These are phyloP conservation scores for Brenthis ino DNA, from an alignment of 2,888 invertebrate species.

Conservation along the genomic window DNA sequence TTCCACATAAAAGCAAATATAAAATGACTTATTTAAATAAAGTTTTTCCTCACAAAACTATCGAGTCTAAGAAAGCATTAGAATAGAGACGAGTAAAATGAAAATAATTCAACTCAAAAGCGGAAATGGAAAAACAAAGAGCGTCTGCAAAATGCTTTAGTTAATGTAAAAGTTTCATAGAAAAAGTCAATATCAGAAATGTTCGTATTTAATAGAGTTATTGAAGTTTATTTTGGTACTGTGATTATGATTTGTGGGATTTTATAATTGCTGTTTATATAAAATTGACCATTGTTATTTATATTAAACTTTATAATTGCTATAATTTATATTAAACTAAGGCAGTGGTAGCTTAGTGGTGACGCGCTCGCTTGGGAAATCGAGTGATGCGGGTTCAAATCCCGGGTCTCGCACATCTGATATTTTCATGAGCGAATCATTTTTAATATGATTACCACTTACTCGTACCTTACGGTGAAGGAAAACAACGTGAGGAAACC, in stretches of 20 bases:
- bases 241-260: not conserved
- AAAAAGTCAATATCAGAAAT: constrained; percentile 5
- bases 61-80: constrained; percentile 22
- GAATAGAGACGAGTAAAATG: constrained; percentile 15
- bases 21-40: constrained; percentile 19
- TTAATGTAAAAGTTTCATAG: constrained; percentile 18
- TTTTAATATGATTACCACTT: too few species aligned
- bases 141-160: constrained; percentile 10
- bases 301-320: too few species aligned
- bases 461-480: too few species aligned
- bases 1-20: not conserved
- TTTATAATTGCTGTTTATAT: too few species aligned
- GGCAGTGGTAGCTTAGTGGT: too few species aligned
- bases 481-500: too few species aligned
- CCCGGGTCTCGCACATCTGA: too few species aligned
- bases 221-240: not conserved
- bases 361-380: too few species aligned
- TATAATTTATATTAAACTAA: too few species aligned
- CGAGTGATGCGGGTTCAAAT: too few species aligned
- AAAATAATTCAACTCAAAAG: constrained; percentile 18
- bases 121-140: constrained; percentile 23
- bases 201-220: not conserved
- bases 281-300: too few species aligned
- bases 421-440: too few species aligned
- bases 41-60: constrained; percentile 10